Evolutionary conservation across 2,797 vertebrate species (phyloP), one percentile per base, ranked within the genome.

Genomic region (Kryptolebias ocellatus): DNA sequence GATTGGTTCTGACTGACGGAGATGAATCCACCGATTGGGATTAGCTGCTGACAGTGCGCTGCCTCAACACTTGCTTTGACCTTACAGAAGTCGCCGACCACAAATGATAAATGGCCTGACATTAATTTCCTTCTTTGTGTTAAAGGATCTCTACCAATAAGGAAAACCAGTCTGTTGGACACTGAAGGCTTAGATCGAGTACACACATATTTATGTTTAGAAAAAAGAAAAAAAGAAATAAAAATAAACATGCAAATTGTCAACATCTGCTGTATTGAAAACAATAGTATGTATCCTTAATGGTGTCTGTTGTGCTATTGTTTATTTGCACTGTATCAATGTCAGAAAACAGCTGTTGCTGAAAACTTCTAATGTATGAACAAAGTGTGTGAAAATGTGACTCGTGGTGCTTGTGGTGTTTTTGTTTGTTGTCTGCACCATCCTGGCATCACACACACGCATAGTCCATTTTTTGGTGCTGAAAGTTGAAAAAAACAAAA

Each of bases 311-410:
- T 85, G 87, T 93, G 88, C 90, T 92, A 72, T 87, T 85, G 88
- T 93, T 84, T 87, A 78, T 92, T 93, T 90, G 88, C 90, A 92
- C 87, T 92, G 87, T 91, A 80, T 91, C 85, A 81, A 80, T 91
- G 89, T 91, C 73, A 87, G 89, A 89, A 88, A 81, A 78, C 42
- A 50, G 11, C 63, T 87, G 86, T 84, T 88, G 83, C 78, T 83
- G 74, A 89, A 76, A 76, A 90, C 82, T 42, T 24, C 59, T 84
- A 86, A 88, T 58, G 73, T 89, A 87, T 87, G 88, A 92, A 89
- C 87, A 85, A 89, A 87, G 79, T 84, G 85, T 86, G 73, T 57
- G 83, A 83, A 91, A 74, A 84, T 65, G 56, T 76, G 60, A 82
- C 55, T 12, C 11, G 11, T 42, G 20, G 45, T 78, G 70, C 44